A percentile compares a stretch with the other conserved stretches of the same genome.
phyloP scores from a whole-genome alignment of 2,113 vertebrate species.

The Periophthalmodon schlosseri region DNA sequence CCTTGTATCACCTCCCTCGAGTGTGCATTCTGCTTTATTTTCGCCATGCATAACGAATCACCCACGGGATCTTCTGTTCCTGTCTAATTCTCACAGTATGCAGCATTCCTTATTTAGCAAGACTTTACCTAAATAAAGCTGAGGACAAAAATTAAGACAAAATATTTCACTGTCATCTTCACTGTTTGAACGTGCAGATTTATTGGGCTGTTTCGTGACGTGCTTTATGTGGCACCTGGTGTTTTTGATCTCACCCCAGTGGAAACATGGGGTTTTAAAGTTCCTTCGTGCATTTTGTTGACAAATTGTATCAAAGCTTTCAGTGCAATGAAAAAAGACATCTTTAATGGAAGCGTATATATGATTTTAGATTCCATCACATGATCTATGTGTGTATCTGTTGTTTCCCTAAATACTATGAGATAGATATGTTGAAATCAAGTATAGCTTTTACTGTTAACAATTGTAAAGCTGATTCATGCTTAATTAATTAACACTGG shows the following conservation, averaged over 20 bases:
- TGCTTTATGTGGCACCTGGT: constrained; percentile 1
- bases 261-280: not conserved
- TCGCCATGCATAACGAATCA: not conserved
- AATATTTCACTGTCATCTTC: constrained; percentile 1
- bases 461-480: too few species aligned
- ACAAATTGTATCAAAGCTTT: constrained; percentile 17
- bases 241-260: constrained; percentile 8
- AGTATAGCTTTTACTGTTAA: too few species aligned
- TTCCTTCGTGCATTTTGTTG: not conserved
- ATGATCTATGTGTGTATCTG: too few species aligned
- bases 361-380: too few species aligned
- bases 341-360: too few species aligned
- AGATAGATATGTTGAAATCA: too few species aligned
- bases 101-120: not conserved
- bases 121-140: not conserved
- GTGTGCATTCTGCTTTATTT: not conserved
- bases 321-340: not conserved
- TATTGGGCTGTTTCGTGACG: not conserved
- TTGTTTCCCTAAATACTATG: too few species aligned
- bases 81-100: not conserved
- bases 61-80: not conserved
- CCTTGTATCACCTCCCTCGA: not conserved
- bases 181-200: constrained; percentile 1
- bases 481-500: too few species aligned
- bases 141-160: not conserved